These are phyloP conservation scores for Cantharis rufa DNA, from an alignment of 2,888 invertebrate genomes.

Conservation along the genomic window DNA sequence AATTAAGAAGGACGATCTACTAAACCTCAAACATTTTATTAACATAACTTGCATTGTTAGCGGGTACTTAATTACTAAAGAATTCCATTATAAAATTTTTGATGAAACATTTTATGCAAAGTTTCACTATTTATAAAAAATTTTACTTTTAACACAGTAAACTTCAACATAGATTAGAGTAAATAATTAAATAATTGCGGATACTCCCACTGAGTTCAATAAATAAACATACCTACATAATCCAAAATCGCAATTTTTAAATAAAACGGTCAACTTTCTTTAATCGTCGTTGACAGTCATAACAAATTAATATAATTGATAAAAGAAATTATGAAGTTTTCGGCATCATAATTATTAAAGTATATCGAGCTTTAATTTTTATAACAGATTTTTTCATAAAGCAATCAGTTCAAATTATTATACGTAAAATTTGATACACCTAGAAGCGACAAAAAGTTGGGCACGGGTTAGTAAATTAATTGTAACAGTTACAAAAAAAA, in stretches of 20 bases:
- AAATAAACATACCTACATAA: background rate
- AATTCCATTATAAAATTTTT: background rate
- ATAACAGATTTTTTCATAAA: background rate
- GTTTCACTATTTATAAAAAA: background rate
- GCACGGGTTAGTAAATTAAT: background rate
- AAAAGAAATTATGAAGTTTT: background rate
- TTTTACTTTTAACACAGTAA: background rate
- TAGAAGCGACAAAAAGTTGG: slow-evolving; percentile 2
- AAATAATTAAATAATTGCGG: background rate
- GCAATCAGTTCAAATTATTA: background rate
- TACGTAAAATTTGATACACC: background rate
- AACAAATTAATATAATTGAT: background rate
- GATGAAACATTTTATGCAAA: background rate
- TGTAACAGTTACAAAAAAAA: background rate
- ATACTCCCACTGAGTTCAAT: background rate
- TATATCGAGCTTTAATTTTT: background rate
- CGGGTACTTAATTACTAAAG: background rate
- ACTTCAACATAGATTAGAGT: background rate
- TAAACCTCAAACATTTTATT: background rate
- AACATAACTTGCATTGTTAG: background rate
- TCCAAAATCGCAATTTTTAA: background rate
- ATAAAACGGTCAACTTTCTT: background rate
- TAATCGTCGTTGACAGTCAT: background rate
- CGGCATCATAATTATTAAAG: background rate
- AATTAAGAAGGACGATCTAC: background rate